Percentiles rank a stretch among this genome's conserved stretches.
These are phyloP conservation scores for Spodoptera exigua DNA, from an alignment of 2,888 invertebrate species.

Conservation along the genomic window DNA sequence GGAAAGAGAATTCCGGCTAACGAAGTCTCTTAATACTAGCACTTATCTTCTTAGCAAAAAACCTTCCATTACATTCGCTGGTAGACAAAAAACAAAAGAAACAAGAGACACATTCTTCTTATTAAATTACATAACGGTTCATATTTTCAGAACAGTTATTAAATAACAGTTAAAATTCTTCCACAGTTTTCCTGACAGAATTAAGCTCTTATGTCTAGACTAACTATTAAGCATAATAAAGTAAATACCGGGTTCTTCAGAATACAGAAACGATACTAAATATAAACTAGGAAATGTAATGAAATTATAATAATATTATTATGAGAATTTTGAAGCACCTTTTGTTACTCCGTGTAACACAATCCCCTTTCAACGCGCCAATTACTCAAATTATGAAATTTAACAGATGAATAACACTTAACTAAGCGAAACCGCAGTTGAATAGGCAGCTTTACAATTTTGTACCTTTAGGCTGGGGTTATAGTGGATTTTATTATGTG, in stretches of 20 bases:
- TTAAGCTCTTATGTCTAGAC: too few species aligned
- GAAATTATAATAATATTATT: slow-evolving; percentile 31
- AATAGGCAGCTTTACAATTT: slow-evolving; percentile 40
- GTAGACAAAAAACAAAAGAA: too few species aligned
- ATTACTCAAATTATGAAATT: slow-evolving; percentile 54
- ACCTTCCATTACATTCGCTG: too few species aligned
- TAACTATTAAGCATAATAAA: background rate
- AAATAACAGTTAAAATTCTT: too few species aligned
- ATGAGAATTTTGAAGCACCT: slow-evolving; percentile 30
- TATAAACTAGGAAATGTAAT: slow-evolving; percentile 22
- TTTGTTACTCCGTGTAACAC: slow-evolving; percentile 33
- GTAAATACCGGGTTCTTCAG: background rate
- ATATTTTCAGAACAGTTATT: too few species aligned
- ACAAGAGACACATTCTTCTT: too few species aligned
- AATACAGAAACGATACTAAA: slow-evolving; percentile 19
- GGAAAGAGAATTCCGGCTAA: too few species aligned
- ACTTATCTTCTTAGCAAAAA: too few species aligned
- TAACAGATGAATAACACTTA: slow-evolving; percentile 42
- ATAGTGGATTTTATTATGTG: too few species aligned
- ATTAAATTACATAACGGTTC: too few species aligned
- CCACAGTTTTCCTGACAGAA: too few species aligned
- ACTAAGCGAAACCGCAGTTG: slow-evolving; percentile 34
- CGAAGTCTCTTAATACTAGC: too few species aligned
- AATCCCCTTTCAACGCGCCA: slow-evolving; percentile 37
- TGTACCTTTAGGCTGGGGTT: slow-evolving; percentile 12